Evolutionary conservation across 2,797 vertebrate species (phyloP).

Genomic region (Periophthalmus magnuspinnatus): DNA sequence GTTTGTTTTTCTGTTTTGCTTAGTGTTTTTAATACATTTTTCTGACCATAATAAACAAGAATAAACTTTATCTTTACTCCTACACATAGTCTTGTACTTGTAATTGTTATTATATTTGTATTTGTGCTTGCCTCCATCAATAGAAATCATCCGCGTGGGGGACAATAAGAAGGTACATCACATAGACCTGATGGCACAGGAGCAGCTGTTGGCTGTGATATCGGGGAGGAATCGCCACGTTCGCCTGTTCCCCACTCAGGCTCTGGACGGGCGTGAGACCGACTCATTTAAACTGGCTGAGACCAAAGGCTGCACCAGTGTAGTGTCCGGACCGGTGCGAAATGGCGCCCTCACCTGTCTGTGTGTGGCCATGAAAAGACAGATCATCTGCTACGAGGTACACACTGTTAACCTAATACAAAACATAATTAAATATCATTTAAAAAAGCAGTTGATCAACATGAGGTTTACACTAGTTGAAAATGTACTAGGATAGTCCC

Average conservation of each 20-base stretch:
- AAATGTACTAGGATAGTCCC: too few relatives aligned
- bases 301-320: slow-evolving; percentile 91
- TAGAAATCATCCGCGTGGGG: slow-evolving; percentile 95
- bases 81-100: too few relatives aligned
- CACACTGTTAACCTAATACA: neutral
- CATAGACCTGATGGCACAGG: slow-evolving; percentile 89
- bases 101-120: too few relatives aligned
- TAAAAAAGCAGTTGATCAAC: too few relatives aligned
- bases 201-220: slow-evolving; percentile 95
- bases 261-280: slow-evolving; percentile 89
- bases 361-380: slow-evolving; percentile 95
- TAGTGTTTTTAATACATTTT: too few relatives aligned
- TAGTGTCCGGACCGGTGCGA: slow-evolving; percentile 86
- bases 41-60: too few relatives aligned
- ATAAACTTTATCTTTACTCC: too few relatives aligned
- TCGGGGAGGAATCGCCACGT: slow-evolving; percentile 96
- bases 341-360: slow-evolving; percentile 88
- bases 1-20: too few relatives aligned
- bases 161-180: slow-evolving; percentile 98
- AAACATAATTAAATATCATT: too few relatives aligned
- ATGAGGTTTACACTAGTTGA: too few relatives aligned
- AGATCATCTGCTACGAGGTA: slow-evolving; percentile 93
- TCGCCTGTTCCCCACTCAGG: slow-evolving; percentile 88
- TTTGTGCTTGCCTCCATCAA: neutral
- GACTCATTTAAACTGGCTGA: slow-evolving; percentile 93